Evolutionary conservation across 2,797 vertebrate genomes (phyloP), one percentile per base, ranked within the genome.

Genomic region (Harpagifer antarcticus): DNA sequence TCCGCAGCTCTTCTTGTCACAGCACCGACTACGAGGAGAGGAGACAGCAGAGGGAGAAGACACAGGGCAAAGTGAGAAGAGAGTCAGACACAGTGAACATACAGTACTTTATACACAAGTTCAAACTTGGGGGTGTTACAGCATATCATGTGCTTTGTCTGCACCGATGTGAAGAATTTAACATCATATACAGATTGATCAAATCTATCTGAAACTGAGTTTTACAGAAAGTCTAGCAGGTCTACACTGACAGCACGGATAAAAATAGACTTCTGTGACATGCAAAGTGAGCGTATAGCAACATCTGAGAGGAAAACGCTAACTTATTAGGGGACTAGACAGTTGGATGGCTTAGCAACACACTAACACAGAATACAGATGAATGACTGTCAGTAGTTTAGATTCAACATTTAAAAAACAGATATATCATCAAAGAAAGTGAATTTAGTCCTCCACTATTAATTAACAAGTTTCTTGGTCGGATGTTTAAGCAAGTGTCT

Each of bases 1-100:
- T 90, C 98, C 98, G 85, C 98, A 99, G 96, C 98, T 99, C 95
- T 99, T 99, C 96, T 99, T 99, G 96, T 99, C 98, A 96, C 98
- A 99, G 95, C 98, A 99, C 89, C 94, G 94, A 85, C 95, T 95
- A 72, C 15, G 49, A 78, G 54, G 71, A 81, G 75, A 74, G 72
- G 68, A 57, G 43, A 59, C 72, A 50, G 50, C 47, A 67, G 76
- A 78, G 76, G 33, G 33, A 37, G 64, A 73, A 65, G 78, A 79
- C 54, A 76, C 27, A 17, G 78, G 48, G 79, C 23, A 71, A 76
- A 81, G 79, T 84, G 61, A 73, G 63, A 55, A 55, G 16, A 23
- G 13, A 78, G 64, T 70, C 55, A 59, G 78, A 71, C 64, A 63
- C 44, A 54, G 67, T 54, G 70, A 83, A 78, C 52, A 68, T 55